Base-by-base conservation (phyloP, 1,140 invertebrate genomes). In the Drosophila aff. region DNA sequence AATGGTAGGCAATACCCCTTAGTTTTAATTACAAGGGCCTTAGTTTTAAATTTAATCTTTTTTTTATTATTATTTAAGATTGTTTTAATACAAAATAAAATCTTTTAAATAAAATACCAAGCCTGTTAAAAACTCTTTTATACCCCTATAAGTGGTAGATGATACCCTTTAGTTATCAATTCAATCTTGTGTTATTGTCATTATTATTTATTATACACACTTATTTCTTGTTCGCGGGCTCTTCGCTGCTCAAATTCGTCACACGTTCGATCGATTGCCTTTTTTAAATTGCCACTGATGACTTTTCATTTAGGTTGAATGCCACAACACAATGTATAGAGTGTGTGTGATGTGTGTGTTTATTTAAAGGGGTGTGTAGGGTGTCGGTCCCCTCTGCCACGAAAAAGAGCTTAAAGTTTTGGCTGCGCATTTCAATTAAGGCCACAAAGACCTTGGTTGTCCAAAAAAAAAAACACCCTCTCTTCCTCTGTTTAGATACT, bases 201-300 rank as follows among this genome's bases (percentile, higher is more conserved):
- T 58, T 77, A 57, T 75, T 57, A 53, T 64, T 60, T 52, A 50
- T 61, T 43, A 64, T 55, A 55, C 49, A 57, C 43, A 66, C 52
- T 79, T 81, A 55, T 38, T 60, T 81, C 67, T 81, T 63, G 69
- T 78, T 82, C 69, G 62, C 75, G 64, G 60, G 53, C 61, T 57
- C 52, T 76, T 85, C 50, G 64, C 72, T 80, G 67, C 67, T 77
- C 67, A 62, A 87, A 87, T 87, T 86, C 83, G 67, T 71, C 58
- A 87, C 80, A 87, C 81, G 80, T 83, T 83, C 84, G 72, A 89
- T 87, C 83, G 83, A 87, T 87, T 86, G 83, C 80, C 83, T 82
- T 86, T 85, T 85, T 57, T 86, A 80, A 89, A 87, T 87, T 87
- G 83, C 57, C 72, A 69, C 76, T 87, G 83, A 87, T 87, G 83